A percentile compares a stretch with the other conserved stretches of the same genome.
Evolutionary conservation across 2,888 invertebrate species (phyloP).

Genomic region (Microctonus hyperodae): DNA sequence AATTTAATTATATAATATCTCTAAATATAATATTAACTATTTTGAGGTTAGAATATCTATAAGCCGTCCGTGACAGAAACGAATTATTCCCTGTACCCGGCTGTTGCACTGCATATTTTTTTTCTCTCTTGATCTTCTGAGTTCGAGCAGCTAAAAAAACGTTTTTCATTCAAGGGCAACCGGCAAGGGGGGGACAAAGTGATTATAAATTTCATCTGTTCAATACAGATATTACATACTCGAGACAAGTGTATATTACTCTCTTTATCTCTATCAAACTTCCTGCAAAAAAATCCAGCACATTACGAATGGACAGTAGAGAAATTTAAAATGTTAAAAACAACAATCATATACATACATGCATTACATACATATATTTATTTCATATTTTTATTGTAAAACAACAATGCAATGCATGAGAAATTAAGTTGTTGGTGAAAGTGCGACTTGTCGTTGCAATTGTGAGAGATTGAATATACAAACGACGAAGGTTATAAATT

Average conservation of each 20-base stretch:
- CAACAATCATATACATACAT: not conserved
- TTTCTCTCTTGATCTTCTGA: not conserved
- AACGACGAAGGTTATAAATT: not conserved
- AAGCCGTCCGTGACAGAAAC: slow-evolving; percentile 1
- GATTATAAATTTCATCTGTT: not conserved
- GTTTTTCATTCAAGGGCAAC: not conserved
- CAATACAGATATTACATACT: not conserved
- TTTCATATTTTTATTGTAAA: no score
- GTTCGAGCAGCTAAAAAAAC: not conserved
- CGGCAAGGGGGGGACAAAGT: not conserved
- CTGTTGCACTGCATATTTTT: not conserved
- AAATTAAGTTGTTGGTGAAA: slow-evolving; percentile 10
- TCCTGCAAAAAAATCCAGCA: not conserved
- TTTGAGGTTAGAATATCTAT: no score
- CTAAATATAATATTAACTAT: no score
- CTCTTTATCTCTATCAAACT: not conserved
- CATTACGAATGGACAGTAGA: not conserved
- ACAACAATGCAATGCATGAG: slow-evolving; percentile 6
- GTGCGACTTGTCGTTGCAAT: not conserved
- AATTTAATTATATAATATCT: no score
- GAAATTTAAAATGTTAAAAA: not conserved
- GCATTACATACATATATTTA: not conserved
- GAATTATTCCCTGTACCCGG: not conserved
- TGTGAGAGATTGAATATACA: slow-evolving; percentile 12
- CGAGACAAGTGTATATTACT: not conserved